Conservation (phyloP, 2,888 invertebrate genomes). For the Drosophila antonietae region DNA sequence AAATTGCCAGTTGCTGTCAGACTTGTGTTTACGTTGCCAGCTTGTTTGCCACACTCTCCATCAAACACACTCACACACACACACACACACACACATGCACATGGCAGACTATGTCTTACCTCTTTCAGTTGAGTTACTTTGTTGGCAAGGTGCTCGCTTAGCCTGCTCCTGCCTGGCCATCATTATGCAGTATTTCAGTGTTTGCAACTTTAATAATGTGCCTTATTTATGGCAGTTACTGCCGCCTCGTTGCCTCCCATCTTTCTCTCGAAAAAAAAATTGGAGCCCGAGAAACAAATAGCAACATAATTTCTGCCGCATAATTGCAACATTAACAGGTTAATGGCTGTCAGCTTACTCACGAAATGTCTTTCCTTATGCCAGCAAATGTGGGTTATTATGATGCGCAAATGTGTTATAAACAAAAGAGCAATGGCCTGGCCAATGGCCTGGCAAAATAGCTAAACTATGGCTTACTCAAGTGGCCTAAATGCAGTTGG, state of each 20-base stretch:
- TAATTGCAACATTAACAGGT: conserved; percentile 78
- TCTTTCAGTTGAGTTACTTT: conserved; percentile 35
- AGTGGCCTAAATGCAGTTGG: not conserved
- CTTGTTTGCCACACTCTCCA: conserved; percentile 33
- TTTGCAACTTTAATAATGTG: conserved; percentile 62
- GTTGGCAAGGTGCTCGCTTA: conserved; percentile 20
- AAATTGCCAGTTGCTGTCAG: conserved; percentile 56
- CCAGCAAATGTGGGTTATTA: conserved; percentile 56
- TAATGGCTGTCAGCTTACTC: conserved; percentile 61
- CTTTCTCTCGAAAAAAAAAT: not conserved
- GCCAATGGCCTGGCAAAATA: conserved; percentile 39
- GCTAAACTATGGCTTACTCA: conserved; percentile 9
- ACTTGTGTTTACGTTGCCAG: conserved; percentile 61
- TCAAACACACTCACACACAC: conserved; percentile 18
- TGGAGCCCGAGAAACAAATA: conserved; percentile 23
- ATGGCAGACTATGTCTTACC: conserved; percentile 28
- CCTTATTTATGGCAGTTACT: conserved; percentile 48
- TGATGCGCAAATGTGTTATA: conserved; percentile 74
- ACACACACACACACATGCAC: not conserved
- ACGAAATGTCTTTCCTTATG: conserved; percentile 30
- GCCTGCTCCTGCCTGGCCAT: conserved; percentile 14
- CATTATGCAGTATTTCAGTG: conserved; percentile 50
- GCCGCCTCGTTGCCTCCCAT: conserved; percentile 20
- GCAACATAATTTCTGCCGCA: conserved; percentile 71
- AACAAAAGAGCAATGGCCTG: conserved; percentile 45